Evolutionary conservation across 2,797 vertebrate genomes (phyloP).

Genomic region (Pipistrellus nathusii): DNA sequence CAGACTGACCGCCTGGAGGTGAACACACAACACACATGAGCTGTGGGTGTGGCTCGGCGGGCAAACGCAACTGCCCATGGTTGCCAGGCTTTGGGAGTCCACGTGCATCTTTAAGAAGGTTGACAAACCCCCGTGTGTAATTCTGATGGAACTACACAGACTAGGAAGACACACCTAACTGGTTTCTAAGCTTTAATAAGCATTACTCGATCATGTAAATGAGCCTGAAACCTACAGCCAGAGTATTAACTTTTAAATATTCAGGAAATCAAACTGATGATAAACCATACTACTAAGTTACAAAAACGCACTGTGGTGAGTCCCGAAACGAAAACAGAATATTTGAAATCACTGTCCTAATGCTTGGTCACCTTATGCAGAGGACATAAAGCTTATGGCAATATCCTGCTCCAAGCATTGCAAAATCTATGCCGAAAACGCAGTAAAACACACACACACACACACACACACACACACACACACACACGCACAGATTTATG

Average conservation of each 20-base stretch:
- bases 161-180: neutral
- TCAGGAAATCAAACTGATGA: neutral
- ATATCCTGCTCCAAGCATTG: neutral
- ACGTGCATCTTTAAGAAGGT: neutral
- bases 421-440: conserved; percentile 28
- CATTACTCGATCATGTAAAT: neutral
- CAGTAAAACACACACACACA: neutral
- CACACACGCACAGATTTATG: neutral
- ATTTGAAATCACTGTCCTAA: conserved; percentile 25
- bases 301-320: neutral
- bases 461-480: neutral
- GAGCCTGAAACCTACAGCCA: conserved; percentile 13
- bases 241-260: neutral
- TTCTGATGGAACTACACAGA: neutral
- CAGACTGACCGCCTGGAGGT: neutral
- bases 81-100: neutral
- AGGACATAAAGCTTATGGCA: neutral
- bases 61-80: neutral
- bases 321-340: neutral
- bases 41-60: accelerated
- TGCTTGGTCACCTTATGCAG: neutral
- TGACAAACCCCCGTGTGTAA: neutral
- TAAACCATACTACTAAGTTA: conserved; percentile 18
- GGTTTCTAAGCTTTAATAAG: neutral
- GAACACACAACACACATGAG: neutral